These are phyloP conservation scores for Nematopogon swammerdamellus DNA, from an alignment of 2,888 invertebrate genomes.

Conservation along the genomic window DNA sequence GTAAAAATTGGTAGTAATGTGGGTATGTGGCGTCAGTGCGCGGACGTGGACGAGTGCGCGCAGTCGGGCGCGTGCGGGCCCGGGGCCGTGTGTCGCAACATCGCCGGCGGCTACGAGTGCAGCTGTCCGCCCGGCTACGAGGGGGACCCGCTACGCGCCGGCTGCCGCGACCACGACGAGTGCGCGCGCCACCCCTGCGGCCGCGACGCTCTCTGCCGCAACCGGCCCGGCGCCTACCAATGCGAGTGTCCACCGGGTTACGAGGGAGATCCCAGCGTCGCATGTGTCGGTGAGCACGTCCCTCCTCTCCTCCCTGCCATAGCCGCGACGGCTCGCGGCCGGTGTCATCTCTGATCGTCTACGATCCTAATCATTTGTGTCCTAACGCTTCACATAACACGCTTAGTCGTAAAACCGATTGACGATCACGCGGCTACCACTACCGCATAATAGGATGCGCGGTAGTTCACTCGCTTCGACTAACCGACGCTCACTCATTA, in stretches of 20 bases:
- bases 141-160: slow-evolving; percentile 71
- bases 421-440: slow-evolving; percentile 71
- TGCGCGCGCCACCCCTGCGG: slow-evolving; percentile 76
- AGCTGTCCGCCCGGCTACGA: slow-evolving; percentile 80
- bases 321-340: too few species aligned
- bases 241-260: slow-evolving; percentile 83
- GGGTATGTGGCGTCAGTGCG: slow-evolving; percentile 63
- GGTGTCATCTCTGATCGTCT: too few species aligned
- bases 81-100: slow-evolving; percentile 76
- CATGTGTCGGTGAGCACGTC: slow-evolving; percentile 77
- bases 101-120: slow-evolving; percentile 78
- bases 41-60: slow-evolving; percentile 82
- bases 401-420: slow-evolving; percentile 28
- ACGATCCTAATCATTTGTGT: slow-evolving; percentile 25
- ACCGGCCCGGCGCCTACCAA: slow-evolving; percentile 73
- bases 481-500: slow-evolving; percentile 27
- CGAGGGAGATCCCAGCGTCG: slow-evolving; percentile 71
- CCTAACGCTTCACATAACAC: slow-evolving; percentile 38
- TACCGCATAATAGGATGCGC: slow-evolving; percentile 31
- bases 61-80: slow-evolving; percentile 71
- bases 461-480: slow-evolving; percentile 50
- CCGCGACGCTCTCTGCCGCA: slow-evolving; percentile 73
- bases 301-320: too few species aligned
- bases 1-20: too few species aligned
- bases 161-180: slow-evolving; percentile 74